Conservation (phyloP, 2,888 invertebrate genomes). For the Chymomyza caudatula region DNA sequence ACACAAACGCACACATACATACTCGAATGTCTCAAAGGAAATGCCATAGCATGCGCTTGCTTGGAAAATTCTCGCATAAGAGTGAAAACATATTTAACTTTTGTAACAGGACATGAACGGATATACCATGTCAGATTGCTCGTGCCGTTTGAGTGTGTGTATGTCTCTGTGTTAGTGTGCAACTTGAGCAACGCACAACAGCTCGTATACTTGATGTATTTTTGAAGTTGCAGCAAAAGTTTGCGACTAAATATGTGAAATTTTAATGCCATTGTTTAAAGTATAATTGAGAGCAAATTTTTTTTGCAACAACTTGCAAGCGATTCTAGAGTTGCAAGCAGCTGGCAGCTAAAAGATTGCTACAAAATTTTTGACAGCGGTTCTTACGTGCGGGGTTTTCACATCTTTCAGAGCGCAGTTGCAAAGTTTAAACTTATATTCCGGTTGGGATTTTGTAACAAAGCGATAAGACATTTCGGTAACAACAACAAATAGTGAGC, state of each 20-base stretch:
- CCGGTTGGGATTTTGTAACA: background rate
- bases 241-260: conserved; percentile 16
- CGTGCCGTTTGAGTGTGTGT: background rate
- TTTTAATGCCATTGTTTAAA: conserved; percentile 27
- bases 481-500: background rate
- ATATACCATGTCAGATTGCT: background rate
- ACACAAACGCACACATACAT: background rate
- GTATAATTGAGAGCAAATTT: conserved; percentile 24
- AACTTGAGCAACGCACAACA: conserved; percentile 26
- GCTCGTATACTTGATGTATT: conserved; percentile 27
- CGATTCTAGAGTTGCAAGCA: background rate
- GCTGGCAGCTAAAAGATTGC: no score
- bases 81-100: conserved; percentile 18
- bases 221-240: conserved; percentile 16
- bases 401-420: background rate
- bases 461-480: background rate
- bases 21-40: conserved; percentile 29
- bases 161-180: background rate
- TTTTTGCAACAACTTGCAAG: background rate
- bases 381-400: no score
- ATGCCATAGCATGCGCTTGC: conserved; percentile 10
- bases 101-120: conserved; percentile 17
- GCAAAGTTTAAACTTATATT: background rate
- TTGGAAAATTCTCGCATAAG: background rate
- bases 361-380: background rate